These are phyloP conservation scores for Ashinkailepas kermadecensis DNA, from an alignment of 2,888 invertebrate genomes.

Conservation along the genomic window DNA sequence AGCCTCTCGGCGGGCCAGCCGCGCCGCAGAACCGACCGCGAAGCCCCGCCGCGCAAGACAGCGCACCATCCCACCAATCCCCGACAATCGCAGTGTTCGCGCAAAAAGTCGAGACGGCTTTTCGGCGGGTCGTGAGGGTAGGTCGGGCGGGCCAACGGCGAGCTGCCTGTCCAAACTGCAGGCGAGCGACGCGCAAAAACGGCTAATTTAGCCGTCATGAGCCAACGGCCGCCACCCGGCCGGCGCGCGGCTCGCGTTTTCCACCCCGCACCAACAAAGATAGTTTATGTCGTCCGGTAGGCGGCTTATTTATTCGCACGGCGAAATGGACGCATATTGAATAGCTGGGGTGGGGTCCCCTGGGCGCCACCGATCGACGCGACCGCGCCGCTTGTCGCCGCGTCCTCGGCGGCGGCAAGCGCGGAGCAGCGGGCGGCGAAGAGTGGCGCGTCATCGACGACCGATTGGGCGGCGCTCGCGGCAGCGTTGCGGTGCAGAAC, in stretches of 20 bases:
- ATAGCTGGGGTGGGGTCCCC: not conserved
- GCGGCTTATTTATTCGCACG: not conserved
- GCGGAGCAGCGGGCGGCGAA: not conserved
- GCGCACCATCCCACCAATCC: too few relatives aligned
- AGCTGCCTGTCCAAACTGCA: not conserved
- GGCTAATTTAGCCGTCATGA: constrained; percentile 2
- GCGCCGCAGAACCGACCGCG: too few relatives aligned
- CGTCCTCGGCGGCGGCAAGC: not conserved
- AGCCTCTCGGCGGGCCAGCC: too few relatives aligned
- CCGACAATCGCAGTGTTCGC: not conserved
- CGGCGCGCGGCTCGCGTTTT: not conserved
- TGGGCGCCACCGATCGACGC: not conserved
- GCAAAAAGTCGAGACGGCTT: not conserved
- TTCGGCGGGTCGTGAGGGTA: not conserved
- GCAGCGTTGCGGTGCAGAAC: too few relatives aligned
- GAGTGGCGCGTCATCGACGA: not conserved
- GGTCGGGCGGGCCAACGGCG: not conserved
- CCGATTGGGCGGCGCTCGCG: not conserved
- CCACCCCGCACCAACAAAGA: not conserved
- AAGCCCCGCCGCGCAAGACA: not conserved
- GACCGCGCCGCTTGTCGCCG: not conserved
- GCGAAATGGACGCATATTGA: not conserved
- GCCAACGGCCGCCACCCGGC: not conserved
- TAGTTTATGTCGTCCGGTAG: not conserved
- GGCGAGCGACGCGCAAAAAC: not conserved